phyloP scores from a whole-genome alignment of 2,113 vertebrate species.

The Perca fluviatilis region DNA sequence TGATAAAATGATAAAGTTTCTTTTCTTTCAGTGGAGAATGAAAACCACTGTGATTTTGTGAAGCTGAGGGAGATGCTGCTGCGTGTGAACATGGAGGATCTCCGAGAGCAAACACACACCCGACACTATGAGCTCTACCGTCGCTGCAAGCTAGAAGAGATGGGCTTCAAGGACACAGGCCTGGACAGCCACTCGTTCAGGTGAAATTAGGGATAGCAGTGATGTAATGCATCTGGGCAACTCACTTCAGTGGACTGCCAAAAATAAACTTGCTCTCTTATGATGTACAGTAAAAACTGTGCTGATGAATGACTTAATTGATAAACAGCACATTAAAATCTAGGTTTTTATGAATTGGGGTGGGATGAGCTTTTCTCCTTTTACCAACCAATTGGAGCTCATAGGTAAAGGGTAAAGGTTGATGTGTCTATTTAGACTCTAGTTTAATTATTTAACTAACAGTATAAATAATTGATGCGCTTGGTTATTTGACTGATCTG shows the following conservation, averaged over 20 bases:
- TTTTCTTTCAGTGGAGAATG: slow-evolving; percentile 90
- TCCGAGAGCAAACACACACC: slow-evolving; percentile 94
- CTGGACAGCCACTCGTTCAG: slow-evolving; percentile 95
- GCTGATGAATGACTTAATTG: not conserved
- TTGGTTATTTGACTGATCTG: not conserved
- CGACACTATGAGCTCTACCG: slow-evolving; percentile 97
- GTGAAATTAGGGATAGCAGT: slow-evolving; percentile 72
- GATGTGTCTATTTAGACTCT: not conserved
- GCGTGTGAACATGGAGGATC: slow-evolving; percentile 97
- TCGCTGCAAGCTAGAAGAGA: slow-evolving; percentile 95
- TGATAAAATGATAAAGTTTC: not conserved
- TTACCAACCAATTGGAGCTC: not conserved
- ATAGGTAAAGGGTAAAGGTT: not conserved
- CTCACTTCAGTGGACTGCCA: not conserved
- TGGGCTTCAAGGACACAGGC: slow-evolving; percentile 96
- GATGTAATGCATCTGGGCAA: slow-evolving; percentile 27
- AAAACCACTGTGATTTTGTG: slow-evolving; percentile 97
- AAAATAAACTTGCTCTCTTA: not conserved
- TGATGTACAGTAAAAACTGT: not conserved
- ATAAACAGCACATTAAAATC: not conserved
- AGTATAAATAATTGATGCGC: not conserved
- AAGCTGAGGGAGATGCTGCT: slow-evolving; percentile 97
- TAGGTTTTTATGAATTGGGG: not conserved
- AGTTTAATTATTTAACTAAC: not conserved
- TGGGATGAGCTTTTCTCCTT: not conserved